Conservation (phyloP, 2,797 vertebrate genomes). For the Pseudochromis fuscus region DNA sequence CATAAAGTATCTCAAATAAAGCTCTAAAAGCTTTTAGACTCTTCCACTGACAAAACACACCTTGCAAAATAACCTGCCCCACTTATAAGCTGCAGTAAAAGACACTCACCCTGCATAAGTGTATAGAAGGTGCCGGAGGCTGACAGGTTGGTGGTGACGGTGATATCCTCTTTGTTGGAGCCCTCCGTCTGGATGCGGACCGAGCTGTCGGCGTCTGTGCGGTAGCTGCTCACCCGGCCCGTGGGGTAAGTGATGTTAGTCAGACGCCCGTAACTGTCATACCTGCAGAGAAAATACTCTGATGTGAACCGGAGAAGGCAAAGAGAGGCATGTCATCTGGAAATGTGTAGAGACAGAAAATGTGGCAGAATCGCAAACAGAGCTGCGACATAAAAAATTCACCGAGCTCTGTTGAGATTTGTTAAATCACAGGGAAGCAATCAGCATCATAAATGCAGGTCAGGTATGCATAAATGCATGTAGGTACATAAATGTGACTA, state of each 20-base stretch:
- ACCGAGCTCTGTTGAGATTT: slow-evolving; percentile 18
- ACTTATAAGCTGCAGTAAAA: slow-evolving; percentile 30
- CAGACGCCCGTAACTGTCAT: slow-evolving; percentile 94
- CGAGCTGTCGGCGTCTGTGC: slow-evolving; percentile 92
- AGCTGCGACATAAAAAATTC: slow-evolving; percentile 2
- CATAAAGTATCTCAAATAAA: no score
- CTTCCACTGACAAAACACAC: not conserved
- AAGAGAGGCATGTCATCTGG: slow-evolving; percentile 27
- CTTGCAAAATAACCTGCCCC: slow-evolving; percentile 29
- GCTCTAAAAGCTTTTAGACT: slow-evolving; percentile 3
- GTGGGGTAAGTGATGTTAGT: slow-evolving; percentile 98
- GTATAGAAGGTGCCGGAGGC: slow-evolving; percentile 98
- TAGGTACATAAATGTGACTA: slow-evolving; percentile 43
- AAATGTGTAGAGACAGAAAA: slow-evolving; percentile 20
- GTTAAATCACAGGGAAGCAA: slow-evolving; percentile 27
- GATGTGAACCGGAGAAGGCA: slow-evolving; percentile 44
- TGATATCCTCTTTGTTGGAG: slow-evolving; percentile 96
- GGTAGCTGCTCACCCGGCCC: slow-evolving; percentile 96
- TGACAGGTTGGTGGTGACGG: slow-evolving; percentile 97
- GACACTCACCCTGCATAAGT: slow-evolving; percentile 92
- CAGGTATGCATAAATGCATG: slow-evolving; percentile 42
- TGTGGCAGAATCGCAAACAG: slow-evolving; percentile 42
- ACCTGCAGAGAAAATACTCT: slow-evolving; percentile 85
- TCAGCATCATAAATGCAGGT: slow-evolving; percentile 35
- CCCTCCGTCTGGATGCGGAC: slow-evolving; percentile 94